These are phyloP conservation scores for Mamestra configurata DNA, from an alignment of 1,140 invertebrate species.

Conservation along the genomic window DNA sequence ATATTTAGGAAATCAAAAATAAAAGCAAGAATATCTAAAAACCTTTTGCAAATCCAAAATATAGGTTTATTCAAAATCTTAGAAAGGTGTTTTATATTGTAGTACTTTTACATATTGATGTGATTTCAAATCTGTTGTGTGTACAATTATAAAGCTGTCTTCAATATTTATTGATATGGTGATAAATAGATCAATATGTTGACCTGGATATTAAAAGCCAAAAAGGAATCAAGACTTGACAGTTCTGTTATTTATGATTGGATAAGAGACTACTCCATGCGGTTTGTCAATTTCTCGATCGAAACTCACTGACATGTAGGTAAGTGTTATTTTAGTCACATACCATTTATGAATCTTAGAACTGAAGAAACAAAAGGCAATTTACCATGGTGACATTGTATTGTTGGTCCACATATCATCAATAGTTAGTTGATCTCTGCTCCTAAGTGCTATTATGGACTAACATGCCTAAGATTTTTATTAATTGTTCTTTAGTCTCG, in stretches of 20 bases:
- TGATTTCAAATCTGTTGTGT: slow-evolving; percentile 8
- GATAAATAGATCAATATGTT: not conserved
- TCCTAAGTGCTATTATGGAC: not conserved
- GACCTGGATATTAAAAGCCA: not conserved
- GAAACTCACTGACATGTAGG: not conserved
- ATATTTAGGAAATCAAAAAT: slow-evolving; percentile 8
- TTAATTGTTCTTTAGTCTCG: not conserved
- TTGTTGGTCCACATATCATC: not conserved
- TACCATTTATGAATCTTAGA: not conserved
- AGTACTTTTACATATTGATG: slow-evolving; percentile 2
- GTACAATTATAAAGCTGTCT: not conserved
- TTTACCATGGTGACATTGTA: not conserved
- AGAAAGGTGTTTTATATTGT: not conserved
- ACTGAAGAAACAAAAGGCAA: not conserved
- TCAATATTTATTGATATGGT: not conserved
- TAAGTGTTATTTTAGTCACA: not conserved
- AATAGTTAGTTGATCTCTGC: not conserved
- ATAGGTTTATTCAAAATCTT: not conserved
- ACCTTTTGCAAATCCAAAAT: not conserved
- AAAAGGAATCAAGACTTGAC: not conserved
- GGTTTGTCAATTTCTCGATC: not conserved
- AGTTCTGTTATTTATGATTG: not conserved
- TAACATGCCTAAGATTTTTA: not conserved
- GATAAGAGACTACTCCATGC: no score
- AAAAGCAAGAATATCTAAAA: not conserved